Percentiles rank a stretch among this genome's conserved stretches.
phyloP scores from a whole-genome alignment of 2,113 vertebrate species.

The Centropus unirufus region DNA sequence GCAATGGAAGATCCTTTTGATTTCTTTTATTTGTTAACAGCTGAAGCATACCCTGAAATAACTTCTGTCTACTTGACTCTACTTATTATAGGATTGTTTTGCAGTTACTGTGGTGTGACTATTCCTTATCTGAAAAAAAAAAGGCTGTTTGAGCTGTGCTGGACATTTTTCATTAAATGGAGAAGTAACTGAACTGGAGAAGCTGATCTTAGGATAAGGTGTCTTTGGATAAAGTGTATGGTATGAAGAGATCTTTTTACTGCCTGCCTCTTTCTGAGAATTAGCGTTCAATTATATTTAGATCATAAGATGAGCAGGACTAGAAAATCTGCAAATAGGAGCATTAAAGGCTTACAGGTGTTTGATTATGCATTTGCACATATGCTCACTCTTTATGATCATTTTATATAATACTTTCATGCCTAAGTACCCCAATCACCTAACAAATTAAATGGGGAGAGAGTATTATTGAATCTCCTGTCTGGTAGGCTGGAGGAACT shows the following conservation, averaged over 20 bases:
- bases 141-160: background rate
- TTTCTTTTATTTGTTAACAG: background rate
- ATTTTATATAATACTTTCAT: background rate
- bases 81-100: background rate
- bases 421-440: background rate
- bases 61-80: background rate
- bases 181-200: background rate
- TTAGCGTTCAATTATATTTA: background rate
- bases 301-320: background rate
- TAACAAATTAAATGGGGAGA: background rate
- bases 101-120: background rate
- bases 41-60: background rate
- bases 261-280: background rate
- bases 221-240: background rate
- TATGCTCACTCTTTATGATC: background rate
- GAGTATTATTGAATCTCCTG: background rate
- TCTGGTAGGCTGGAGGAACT: background rate
- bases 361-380: background rate
- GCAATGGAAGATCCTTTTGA: background rate
- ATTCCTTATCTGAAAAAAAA: background rate
- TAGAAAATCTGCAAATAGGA: background rate
- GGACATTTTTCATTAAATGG: background rate
- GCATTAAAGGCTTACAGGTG: background rate
- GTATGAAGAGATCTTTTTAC: background rate
- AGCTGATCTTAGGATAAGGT: background rate